A percentile compares a stretch with the other conserved stretches of the same genome.
Conservation (phyloP, 2,113 vertebrate species). For the Stegostoma tigrinum region DNA sequence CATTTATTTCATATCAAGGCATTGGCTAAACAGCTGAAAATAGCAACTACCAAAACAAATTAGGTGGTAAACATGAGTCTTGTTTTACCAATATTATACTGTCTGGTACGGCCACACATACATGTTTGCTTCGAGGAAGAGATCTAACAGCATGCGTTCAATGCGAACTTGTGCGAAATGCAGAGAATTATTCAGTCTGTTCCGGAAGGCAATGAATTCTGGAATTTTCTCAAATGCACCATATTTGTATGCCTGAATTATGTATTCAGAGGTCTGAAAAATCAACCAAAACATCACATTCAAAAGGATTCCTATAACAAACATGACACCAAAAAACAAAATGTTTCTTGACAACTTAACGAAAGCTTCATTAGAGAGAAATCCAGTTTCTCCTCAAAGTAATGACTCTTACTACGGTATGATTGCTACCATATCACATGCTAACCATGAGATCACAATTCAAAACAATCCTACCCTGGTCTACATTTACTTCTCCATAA, state of each 20-base stretch:
- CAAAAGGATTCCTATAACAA: background rate
- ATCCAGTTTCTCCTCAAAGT: background rate
- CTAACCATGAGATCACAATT: background rate
- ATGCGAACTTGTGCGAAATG: slow-evolving; percentile 97
- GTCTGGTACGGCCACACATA: slow-evolving; percentile 55
- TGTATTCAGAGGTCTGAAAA: slow-evolving; percentile 96
- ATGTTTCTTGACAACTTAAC: background rate
- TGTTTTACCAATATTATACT: background rate
- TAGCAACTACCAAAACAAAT: background rate
- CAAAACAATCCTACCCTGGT: background rate
- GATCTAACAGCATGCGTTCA: slow-evolving; percentile 89
- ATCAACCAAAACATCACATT: background rate
- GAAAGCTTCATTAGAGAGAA: background rate
- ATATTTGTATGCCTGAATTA: slow-evolving; percentile 98
- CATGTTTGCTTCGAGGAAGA: slow-evolving; percentile 92
- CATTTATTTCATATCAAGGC: background rate
- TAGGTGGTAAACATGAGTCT: background rate
- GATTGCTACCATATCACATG: background rate
- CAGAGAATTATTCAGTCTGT: slow-evolving; percentile 88
- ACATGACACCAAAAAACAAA: background rate
- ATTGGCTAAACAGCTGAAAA: background rate
- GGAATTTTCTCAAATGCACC: slow-evolving; percentile 98
- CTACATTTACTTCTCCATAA: background rate
- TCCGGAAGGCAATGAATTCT: slow-evolving; percentile 94
- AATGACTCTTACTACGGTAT: background rate